These are phyloP conservation scores for Clistopyga incitator DNA, from an alignment of 2,888 invertebrate species.

Conservation along the genomic window DNA sequence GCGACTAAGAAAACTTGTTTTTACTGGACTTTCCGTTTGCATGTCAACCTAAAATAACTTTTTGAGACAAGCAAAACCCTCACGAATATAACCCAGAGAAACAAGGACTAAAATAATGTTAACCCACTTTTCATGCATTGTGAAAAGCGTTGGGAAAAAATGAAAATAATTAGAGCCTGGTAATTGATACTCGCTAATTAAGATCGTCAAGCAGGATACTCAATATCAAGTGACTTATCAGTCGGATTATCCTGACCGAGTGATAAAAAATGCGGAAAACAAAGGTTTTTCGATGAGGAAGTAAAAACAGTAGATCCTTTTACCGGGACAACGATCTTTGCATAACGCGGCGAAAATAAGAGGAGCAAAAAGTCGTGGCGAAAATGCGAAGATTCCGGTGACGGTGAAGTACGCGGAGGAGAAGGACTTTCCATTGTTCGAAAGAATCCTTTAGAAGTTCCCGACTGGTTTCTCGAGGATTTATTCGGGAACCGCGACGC, in stretches of 20 bases:
- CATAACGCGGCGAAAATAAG: constrained; percentile 24
- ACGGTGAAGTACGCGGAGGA: constrained; percentile 8
- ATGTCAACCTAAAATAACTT: too few relatives aligned
- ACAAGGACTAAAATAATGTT: too few relatives aligned
- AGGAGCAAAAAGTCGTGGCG: constrained; percentile 14
- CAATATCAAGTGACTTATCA: too few relatives aligned
- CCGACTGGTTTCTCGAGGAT: constrained; percentile 64
- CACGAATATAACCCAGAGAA: too few relatives aligned
- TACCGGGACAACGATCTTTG: constrained; percentile 28
- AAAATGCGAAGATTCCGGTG: constrained; percentile 30
- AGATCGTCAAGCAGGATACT: too few relatives aligned
- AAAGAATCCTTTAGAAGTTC: constrained; percentile 65
- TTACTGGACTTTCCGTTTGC: too few relatives aligned
- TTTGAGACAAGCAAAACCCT: too few relatives aligned
- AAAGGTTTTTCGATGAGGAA: not conserved
- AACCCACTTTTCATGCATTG: too few relatives aligned
- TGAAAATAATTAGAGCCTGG: too few relatives aligned
- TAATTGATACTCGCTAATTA: too few relatives aligned
- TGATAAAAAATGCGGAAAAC: not conserved
- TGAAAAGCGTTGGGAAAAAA: too few relatives aligned
- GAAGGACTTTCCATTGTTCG: constrained; percentile 29
- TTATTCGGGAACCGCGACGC: constrained; percentile 61
- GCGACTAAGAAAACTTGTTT: too few relatives aligned
- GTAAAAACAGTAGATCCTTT: constrained; percentile 1
- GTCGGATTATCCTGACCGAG: not conserved